Percentiles rank a stretch among this genome's conserved stretches.
Evolutionary conservation across 2,888 invertebrate genomes (phyloP).

Genomic region (Ecdyonurus torrentis): DNA sequence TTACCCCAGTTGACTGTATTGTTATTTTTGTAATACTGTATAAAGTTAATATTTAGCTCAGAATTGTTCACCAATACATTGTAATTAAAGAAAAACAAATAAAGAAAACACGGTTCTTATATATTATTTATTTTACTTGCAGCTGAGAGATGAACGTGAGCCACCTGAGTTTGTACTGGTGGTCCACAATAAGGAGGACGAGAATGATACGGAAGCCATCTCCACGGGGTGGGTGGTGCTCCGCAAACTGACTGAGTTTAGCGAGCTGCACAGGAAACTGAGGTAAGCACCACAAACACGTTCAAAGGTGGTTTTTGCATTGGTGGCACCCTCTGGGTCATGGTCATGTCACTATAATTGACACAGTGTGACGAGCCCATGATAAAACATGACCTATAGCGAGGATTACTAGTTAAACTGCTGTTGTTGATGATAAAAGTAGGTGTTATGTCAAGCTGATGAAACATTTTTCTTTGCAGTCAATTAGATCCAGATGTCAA

Average conservation of each 20-base stretch:
- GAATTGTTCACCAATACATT: too few relatives aligned
- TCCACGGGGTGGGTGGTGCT: conserved; percentile 52
- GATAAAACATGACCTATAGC: too few relatives aligned
- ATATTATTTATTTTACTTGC: conserved; percentile 14
- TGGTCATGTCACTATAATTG: background rate
- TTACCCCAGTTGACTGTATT: too few relatives aligned
- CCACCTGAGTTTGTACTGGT: conserved; percentile 59
- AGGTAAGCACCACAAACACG: conserved; percentile 20
- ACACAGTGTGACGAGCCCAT: too few relatives aligned
- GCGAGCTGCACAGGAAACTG: conserved; percentile 69
- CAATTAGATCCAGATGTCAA: conserved; percentile 67
- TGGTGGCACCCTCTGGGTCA: background rate
- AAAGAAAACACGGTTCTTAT: too few relatives aligned
- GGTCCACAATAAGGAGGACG: conserved; percentile 54
- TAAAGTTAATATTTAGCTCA: too few relatives aligned
- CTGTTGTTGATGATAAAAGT: too few relatives aligned
- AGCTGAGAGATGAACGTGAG: conserved; percentile 46
- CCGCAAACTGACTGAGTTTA: conserved; percentile 37
- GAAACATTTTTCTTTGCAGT: conserved; percentile 22
- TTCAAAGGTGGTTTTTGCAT: too few relatives aligned
- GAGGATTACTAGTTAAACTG: too few relatives aligned
- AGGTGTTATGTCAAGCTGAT: too few relatives aligned
- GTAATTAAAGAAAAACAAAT: too few relatives aligned
- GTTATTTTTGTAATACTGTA: background rate
- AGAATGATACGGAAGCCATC: conserved; percentile 37